Evolutionary conservation across 2,113 vertebrate genomes (phyloP), one percentile per base, ranked within the genome.

Genomic region (Phaetusa simplex): DNA sequence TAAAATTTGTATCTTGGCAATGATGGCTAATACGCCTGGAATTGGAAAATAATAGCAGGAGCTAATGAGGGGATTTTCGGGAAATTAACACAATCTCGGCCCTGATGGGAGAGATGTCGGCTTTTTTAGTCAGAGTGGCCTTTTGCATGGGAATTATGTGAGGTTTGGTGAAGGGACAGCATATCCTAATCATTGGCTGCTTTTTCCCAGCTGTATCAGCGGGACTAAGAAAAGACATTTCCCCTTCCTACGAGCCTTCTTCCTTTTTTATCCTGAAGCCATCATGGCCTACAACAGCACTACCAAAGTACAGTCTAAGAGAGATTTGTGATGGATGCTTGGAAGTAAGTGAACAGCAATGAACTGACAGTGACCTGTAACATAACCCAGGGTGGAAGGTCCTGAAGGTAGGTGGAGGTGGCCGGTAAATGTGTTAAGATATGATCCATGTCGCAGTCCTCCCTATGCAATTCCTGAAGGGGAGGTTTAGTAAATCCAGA

Each of bases 41-140:
- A 94, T 32, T 36, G 40, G 71, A 90, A 94, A 96, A 95, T 88
- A 90, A 82, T 61, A 65, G 62, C 56, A 65, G 66, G 62, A 70
- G 27, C 8, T 91, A 94, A 95, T 80, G 50, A 93, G 70, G 11
- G 59, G 55, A 47, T 93, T 94, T 92, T 85, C 43, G 30, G 22
- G 62, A 82, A 93, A 93, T 80, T 82, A 79, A 52, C 22, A 50
- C 20, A 47, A 14, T 74, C 67, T 84, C 43, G 26, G 55, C 34
- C 66, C 42, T 66, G 26, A 50, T 87, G 52, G 34, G 30, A 84
- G 42, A 84, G 12, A 29, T 38, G 9, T 8, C 53, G 70, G 14
- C 5, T 67, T 92, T 86, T 82, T 73, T 3, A 47, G 34, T 72
- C 40, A 45, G 49, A 81, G n/a, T 6, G 6, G 66, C 6, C 0